Evolutionary conservation across 2,113 vertebrate species (phyloP).

Genomic region (Dromiciops gliroides): DNA sequence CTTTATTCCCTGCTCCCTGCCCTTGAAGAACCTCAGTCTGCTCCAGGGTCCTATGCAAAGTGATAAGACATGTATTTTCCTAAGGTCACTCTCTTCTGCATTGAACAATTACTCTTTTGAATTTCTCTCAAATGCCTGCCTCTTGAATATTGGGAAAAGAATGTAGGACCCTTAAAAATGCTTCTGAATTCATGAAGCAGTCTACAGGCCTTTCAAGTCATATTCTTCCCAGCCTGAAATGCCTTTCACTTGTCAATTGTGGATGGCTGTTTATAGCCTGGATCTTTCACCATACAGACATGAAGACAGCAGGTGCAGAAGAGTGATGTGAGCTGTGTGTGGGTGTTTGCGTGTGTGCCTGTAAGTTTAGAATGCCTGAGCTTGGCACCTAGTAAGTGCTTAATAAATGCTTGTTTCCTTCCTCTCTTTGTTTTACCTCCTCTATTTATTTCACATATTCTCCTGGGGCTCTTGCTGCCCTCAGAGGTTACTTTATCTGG

Average conservation of each 20-base stretch:
- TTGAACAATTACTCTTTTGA: slow-evolving; percentile 60
- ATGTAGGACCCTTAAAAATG: slow-evolving; percentile 73
- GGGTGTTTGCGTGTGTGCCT: slow-evolving; percentile 34
- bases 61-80: slow-evolving; percentile 59
- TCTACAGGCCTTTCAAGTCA: slow-evolving; percentile 66
- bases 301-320: slow-evolving; percentile 73
- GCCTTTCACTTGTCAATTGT: slow-evolving; percentile 66
- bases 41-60: slow-evolving; percentile 66
- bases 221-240: slow-evolving; percentile 66
- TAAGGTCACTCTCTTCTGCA: slow-evolving; percentile 64
- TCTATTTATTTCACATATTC: slow-evolving; percentile 44
- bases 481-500: background rate
- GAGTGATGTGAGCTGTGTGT: slow-evolving; percentile 68
- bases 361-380: slow-evolving; percentile 65
- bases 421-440: slow-evolving; percentile 24
- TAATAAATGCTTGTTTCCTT: background rate
- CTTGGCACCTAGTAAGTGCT: background rate
- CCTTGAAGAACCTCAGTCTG: slow-evolving; percentile 62
- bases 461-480: background rate
- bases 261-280: slow-evolving; percentile 70
- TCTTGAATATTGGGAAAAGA: slow-evolving; percentile 66
- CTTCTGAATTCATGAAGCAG: slow-evolving; percentile 70
- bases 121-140: slow-evolving; percentile 70
- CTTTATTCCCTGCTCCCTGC: slow-evolving; percentile 19
- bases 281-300: slow-evolving; percentile 65